These are phyloP conservation scores for Cephus rjabovi DNA, from an alignment of 2,888 invertebrate genomes.

Conservation along the genomic window DNA sequence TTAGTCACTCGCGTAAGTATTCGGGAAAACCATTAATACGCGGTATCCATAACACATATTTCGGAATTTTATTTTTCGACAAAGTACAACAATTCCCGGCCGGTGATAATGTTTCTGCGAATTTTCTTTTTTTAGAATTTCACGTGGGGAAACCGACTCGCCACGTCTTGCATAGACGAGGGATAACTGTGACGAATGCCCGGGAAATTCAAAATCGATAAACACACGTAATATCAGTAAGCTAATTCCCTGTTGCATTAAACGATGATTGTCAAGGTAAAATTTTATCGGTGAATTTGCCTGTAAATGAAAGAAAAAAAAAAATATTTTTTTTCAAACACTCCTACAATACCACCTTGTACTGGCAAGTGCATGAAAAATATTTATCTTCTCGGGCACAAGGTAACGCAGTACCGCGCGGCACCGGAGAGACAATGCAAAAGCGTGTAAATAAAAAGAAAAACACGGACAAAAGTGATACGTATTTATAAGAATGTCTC, in stretches of 20 bases:
- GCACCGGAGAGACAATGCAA: neutral
- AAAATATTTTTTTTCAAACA: neutral
- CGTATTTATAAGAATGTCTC: neutral
- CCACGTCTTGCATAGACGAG: neutral
- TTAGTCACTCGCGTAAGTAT: neutral
- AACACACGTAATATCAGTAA: neutral
- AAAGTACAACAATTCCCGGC: neutral
- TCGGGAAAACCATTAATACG: neutral
- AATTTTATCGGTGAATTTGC: neutral
- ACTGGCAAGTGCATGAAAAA: neutral
- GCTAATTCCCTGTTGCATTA: neutral
- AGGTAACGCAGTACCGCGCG: neutral
- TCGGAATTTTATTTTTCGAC: neutral
- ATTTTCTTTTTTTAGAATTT: neutral
- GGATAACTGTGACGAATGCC: too few species aligned
- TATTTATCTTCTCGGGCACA: neutral
- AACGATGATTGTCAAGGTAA: neutral
- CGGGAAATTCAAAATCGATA: neutral
- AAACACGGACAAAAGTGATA: neutral
- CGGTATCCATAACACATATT: neutral
- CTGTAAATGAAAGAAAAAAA: neutral
- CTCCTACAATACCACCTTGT: neutral
- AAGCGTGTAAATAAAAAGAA: neutral
- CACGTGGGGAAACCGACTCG: neutral
- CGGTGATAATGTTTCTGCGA: neutral